Base-by-base conservation (phyloP, 2,797 vertebrate species). In the Acipenser oxyrinchus region DNA sequence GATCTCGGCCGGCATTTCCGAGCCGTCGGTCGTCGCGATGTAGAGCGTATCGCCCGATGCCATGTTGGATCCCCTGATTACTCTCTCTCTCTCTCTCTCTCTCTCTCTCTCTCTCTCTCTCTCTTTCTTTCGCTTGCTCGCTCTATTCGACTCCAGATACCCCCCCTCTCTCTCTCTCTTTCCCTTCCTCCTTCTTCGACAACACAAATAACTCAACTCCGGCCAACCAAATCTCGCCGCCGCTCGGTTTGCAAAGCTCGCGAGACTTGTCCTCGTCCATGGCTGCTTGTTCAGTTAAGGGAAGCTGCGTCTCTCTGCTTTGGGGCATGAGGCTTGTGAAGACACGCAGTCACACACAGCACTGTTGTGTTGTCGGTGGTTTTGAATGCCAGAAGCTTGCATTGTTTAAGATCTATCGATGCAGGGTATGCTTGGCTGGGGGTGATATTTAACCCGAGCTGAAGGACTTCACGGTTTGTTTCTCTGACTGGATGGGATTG, bases 1-100 rank as follows among this genome's bases (percentile, higher is more conserved):
- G 79, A 89, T 88, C 80, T 90, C 89, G 76, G 89, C 86, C 70
- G 88, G 88, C 88, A 90, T 90, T 75, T 89, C 87, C 63, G 87
- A 89, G 86, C 88, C 88, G 76, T 90, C 88, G 64, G 88, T 87
- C 23, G 23, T 37, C 74, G 88, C 87, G 67, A 90, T 89, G 74
- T 90, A 91, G 6, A 89, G 79, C 72, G 87, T 88, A 73, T 90
- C 86, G 75, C 86, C 86, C 78, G 88, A 88, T 80, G 88, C 87
- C 88, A 89, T 90, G 79, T 79, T 62, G 76, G 69, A 50, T 70
- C 71, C 70, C 12, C 6, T 18, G 57, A 69, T 64, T 65, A 66
- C 65, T 67, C 72, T 74, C 70, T 68, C 62, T 69, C 67, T 65
- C 72, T 70, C 71, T 72, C 64, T 48, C 69, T 71, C 52, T 52